These are phyloP conservation scores for Parambassis ranga DNA, from an alignment of 2,797 vertebrate genomes.

Conservation along the genomic window DNA sequence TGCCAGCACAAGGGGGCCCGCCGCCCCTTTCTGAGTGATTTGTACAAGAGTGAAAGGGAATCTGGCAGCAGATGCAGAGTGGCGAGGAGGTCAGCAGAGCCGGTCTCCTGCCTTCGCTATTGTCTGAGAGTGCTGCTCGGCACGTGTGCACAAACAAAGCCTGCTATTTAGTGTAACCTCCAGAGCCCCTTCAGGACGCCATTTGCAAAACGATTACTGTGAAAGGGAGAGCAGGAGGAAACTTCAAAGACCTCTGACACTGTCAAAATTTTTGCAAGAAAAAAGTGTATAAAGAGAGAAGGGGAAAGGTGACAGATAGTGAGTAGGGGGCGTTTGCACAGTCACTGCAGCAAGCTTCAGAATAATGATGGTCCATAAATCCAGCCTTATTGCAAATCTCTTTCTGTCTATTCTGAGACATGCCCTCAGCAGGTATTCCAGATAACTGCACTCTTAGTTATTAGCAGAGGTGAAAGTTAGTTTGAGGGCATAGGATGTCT, in stretches of 20 bases:
- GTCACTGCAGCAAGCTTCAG: conserved; percentile 19
- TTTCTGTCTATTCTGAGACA: conserved; percentile 55
- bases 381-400: conserved; percentile 58
- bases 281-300: conserved; percentile 15
- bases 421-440: conserved; percentile 60
- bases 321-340: conserved; percentile 38
- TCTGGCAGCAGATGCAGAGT: conserved; percentile 67
- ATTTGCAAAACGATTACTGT: conserved; percentile 52
- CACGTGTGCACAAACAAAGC: conserved; percentile 58
- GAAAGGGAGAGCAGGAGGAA: neutral
- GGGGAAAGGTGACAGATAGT: conserved; percentile 15
- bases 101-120: conserved; percentile 43
- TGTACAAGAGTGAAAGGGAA: conserved; percentile 65
- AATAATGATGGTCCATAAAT: conserved; percentile 57
- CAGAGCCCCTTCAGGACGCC: conserved; percentile 47
- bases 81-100: conserved; percentile 20
- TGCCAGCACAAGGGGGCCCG: conserved; percentile 23
- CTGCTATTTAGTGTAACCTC: conserved; percentile 61
- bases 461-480: conserved; percentile 71
- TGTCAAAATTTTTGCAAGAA: neutral
- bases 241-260: neutral
- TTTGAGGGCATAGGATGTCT: conserved; percentile 62
- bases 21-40: conserved; percentile 43
- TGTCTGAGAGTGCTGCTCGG: conserved; percentile 48
- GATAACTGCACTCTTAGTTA: conserved; percentile 61